phyloP scores from a whole-genome alignment of 2,888 invertebrate species.

The Oscheius onirici region DNA sequence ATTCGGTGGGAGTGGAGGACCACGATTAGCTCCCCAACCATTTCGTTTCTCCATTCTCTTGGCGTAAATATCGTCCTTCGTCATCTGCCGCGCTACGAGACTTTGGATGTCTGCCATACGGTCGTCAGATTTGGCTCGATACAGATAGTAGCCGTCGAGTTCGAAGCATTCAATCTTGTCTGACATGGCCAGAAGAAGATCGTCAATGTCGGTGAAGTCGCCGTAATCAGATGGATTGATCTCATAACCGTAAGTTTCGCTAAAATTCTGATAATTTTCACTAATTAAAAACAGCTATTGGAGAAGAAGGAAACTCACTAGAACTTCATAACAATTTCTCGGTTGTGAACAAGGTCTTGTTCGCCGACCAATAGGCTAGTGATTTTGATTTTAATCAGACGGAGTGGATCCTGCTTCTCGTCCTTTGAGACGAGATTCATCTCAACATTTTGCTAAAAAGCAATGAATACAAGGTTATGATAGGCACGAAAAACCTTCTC shows the following conservation, averaged over 20 bases:
- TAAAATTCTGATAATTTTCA: not conserved
- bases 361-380: not conserved
- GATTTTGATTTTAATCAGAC: not conserved
- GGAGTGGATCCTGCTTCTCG: conserved; percentile 6
- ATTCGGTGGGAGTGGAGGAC: too few relatives aligned
- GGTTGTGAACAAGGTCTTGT: not conserved
- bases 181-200: conserved; percentile 11
- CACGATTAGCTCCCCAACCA: too few relatives aligned
- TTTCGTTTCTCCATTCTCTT: not conserved
- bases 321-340: not conserved
- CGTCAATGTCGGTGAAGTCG: not conserved
- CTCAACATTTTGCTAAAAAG: conserved; percentile 13
- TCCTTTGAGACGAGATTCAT: not conserved
- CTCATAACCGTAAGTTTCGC: not conserved
- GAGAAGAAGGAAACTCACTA: not conserved
- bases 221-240: not conserved
- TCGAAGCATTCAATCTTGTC: conserved; percentile 6
- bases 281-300: not conserved
- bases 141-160: not conserved
- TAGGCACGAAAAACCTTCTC: not conserved
- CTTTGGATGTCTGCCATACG: conserved; percentile 5
- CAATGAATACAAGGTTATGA: not conserved
- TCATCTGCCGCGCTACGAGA: conserved; percentile 4
- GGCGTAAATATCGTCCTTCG: not conserved
- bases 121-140: not conserved